Evolutionary conservation across 2,113 vertebrate species (phyloP).

Genomic region (Laterallus jamaicensis): DNA sequence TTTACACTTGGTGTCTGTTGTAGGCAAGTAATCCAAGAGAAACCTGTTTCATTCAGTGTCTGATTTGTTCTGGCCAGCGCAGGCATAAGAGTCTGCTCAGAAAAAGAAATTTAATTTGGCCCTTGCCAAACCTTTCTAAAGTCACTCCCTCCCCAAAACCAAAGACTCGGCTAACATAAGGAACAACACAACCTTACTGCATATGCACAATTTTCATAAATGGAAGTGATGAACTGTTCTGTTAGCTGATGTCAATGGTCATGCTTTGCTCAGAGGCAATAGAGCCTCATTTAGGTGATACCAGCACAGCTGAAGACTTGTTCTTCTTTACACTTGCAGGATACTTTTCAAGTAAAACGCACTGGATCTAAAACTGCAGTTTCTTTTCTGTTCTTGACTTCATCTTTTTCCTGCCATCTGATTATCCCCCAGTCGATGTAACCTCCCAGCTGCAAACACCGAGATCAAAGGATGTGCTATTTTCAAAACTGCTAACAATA

Average conservation of each 20-base stretch:
- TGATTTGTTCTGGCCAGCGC: background rate
- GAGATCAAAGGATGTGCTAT: background rate
- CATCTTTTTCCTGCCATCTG: background rate
- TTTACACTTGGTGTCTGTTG: background rate
- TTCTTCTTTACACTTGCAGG: background rate
- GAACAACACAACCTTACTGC: background rate
- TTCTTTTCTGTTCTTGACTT: background rate
- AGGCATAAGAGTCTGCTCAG: background rate
- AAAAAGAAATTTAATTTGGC: background rate
- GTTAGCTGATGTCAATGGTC: background rate
- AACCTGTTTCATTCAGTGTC: background rate
- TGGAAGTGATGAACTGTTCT: background rate
- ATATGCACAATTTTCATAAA: background rate
- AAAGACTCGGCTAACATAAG: background rate
- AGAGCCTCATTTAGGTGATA: background rate
- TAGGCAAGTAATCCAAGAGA: background rate
- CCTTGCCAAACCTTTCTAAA: background rate
- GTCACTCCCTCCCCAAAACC: background rate
- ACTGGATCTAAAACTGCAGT: background rate
- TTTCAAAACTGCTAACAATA: background rate
- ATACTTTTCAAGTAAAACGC: background rate
- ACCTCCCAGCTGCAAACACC: background rate
- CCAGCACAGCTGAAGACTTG: background rate
- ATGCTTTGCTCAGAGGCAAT: background rate
- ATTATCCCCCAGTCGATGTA: background rate